Evolutionary conservation across 1,140 invertebrate genomes (phyloP).

Genomic region (Cherax quadricarinatus): DNA sequence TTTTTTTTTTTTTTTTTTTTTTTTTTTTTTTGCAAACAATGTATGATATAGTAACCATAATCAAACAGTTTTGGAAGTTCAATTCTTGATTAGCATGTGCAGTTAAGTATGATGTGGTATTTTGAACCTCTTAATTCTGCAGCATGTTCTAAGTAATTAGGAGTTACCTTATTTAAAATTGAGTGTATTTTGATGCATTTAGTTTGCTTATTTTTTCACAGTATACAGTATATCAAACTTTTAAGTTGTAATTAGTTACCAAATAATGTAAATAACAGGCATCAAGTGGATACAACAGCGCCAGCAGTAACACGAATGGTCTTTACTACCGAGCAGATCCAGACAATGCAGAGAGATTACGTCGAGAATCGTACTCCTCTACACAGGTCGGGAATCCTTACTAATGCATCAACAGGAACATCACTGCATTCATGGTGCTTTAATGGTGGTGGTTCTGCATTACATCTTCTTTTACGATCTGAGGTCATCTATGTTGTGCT

Average conservation of each 20-base stretch:
- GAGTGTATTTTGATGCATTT: no score
- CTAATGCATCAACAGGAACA: not conserved
- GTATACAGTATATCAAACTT: not conserved
- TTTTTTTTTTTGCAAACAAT: no score
- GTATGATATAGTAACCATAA: no score
- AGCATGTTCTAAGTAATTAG: no score
- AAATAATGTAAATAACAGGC: slow-evolving; percentile 58
- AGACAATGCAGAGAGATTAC: slow-evolving; percentile 41
- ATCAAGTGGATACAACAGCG: slow-evolving; percentile 47
- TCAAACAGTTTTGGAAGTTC: no score
- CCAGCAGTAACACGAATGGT: slow-evolving; percentile 49
- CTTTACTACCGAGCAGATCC: slow-evolving; percentile 51
- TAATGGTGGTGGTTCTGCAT: not conserved
- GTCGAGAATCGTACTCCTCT: slow-evolving; percentile 26
- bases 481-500: not conserved
- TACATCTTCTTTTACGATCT: not conserved
- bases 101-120: no score
- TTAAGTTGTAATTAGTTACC: slow-evolving; percentile 10
- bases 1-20: no score
- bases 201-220: not conserved
- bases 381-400: slow-evolving; percentile 51
- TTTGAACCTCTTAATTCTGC: no score
- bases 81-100: no score
- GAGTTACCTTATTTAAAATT: no score
- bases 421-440: not conserved